These are phyloP conservation scores for Oreochromis spilurus DNA, from an alignment of 2,113 vertebrate genomes.

Conservation along the genomic window DNA sequence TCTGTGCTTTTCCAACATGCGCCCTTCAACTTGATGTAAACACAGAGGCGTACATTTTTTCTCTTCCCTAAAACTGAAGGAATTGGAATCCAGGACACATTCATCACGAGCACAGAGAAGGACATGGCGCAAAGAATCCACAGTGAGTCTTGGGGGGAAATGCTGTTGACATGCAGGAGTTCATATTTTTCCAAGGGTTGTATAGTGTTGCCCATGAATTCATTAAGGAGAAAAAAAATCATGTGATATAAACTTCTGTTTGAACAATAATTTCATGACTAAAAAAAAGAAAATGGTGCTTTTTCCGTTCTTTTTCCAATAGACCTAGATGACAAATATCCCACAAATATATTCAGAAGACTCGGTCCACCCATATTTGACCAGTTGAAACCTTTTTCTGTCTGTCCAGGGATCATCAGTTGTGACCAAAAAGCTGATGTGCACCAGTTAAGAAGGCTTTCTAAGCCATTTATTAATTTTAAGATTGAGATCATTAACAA, in stretches of 20 bases:
- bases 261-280: neutral
- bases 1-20: accelerated
- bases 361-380: neutral
- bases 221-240: accelerated
- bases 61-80: neutral
- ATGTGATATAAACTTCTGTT: neutral
- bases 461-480: constrained; percentile 10
- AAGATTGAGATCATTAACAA: constrained; percentile 14
- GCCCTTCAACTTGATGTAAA: neutral
- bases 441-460: neutral
- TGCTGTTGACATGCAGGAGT: neutral
- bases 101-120: neutral
- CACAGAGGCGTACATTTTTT: accelerated
- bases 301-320: neutral
- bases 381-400: constrained; percentile 28
- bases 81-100: neutral
- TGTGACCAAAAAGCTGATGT: neutral
- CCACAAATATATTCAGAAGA: neutral
- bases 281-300: accelerated
- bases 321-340: neutral
- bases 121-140: neutral
- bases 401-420: neutral
- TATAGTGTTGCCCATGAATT: neutral
- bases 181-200: accelerated
- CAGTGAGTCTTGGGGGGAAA: neutral